Evolutionary conservation across 2,113 vertebrate species (phyloP).

Genomic region (Noturus placidus): DNA sequence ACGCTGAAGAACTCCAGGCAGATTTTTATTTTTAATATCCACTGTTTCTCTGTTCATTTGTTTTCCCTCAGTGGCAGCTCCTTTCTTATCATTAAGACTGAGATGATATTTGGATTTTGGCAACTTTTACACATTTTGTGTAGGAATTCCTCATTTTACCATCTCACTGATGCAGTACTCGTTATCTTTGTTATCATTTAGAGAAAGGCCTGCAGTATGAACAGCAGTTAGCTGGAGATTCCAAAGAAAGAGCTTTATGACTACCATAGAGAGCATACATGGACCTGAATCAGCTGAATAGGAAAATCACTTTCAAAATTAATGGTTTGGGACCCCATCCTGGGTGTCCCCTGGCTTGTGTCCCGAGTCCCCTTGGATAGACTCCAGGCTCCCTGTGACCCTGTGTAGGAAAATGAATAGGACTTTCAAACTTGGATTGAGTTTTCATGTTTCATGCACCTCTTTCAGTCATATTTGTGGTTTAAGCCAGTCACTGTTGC

Average conservation of each 20-base stretch:
- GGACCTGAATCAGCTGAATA: background rate
- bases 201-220: background rate
- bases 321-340: no score
- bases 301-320: background rate
- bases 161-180: background rate
- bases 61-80: background rate
- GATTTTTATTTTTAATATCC: constrained; percentile 37
- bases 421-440: no score
- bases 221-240: background rate
- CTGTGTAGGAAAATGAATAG: no score
- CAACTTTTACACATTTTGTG: background rate
- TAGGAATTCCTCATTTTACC: background rate
- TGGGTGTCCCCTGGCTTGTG: no score
- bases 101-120: background rate
- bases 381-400: no score
- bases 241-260: background rate
- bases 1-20: background rate
- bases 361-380: no score
- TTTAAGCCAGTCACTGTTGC: background rate
- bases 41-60: background rate
- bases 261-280: background rate
- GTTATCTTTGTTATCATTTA: no score
- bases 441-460: background rate
- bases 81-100: constrained; percentile 1
- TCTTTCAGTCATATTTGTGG: background rate